Conservation (phyloP, 2,797 vertebrate species). For the Jordanella pulchra region DNA sequence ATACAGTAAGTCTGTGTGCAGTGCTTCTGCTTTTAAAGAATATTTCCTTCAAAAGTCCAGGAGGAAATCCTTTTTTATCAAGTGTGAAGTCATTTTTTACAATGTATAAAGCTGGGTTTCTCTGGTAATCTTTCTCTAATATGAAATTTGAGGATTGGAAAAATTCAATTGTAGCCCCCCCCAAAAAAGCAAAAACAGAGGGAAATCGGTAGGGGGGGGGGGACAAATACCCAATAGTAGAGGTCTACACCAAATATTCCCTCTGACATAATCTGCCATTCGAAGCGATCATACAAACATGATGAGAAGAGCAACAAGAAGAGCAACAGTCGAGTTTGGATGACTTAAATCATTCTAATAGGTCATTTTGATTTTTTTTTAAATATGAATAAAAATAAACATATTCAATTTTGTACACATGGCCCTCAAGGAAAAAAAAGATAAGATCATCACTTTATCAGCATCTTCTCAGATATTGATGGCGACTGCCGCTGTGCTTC, state of each 20-base stretch:
- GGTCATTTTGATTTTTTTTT: neutral
- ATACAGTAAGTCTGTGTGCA: neutral
- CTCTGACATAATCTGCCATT: too few relatives aligned
- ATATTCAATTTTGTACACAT: neutral
- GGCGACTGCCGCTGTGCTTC: neutral
- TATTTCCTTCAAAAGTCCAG: neutral
- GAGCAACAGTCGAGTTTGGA: too few relatives aligned
- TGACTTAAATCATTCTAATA: neutral
- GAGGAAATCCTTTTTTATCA: neutral
- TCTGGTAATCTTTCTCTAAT: too few relatives aligned
- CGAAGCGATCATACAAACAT: too few relatives aligned
- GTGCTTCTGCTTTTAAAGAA: neutral
- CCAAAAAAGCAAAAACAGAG: too few relatives aligned
- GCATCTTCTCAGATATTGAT: neutral
- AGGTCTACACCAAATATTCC: too few relatives aligned
- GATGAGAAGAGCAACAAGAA: too few relatives aligned
- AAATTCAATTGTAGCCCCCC: too few relatives aligned
- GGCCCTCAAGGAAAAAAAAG: neutral
- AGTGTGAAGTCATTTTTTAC: neutral
- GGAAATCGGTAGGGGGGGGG: too few relatives aligned
- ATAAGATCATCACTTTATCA: neutral
- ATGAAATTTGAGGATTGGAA: too few relatives aligned
- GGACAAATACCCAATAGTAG: too few relatives aligned
- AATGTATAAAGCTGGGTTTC: too few relatives aligned
- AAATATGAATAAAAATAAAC: neutral